These are phyloP conservation scores for Muscicapa striata DNA, from an alignment of 2,797 vertebrate genomes.

Conservation along the genomic window DNA sequence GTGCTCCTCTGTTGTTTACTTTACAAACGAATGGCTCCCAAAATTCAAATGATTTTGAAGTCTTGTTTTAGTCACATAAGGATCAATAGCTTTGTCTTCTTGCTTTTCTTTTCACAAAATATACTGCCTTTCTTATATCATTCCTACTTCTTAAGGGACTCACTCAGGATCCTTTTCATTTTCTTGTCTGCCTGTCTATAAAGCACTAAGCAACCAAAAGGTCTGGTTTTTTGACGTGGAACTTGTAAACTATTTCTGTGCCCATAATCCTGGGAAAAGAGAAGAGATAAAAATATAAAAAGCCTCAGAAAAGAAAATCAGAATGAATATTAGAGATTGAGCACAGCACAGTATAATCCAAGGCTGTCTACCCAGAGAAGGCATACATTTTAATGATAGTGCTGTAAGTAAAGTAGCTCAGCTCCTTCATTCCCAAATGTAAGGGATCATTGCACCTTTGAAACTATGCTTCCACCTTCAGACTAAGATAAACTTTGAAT, in stretches of 20 bases:
- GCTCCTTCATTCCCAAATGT: background rate
- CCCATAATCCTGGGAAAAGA: background rate
- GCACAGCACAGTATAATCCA: background rate
- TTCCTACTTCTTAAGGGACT: background rate
- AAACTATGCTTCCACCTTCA: background rate
- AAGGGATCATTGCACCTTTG: background rate
- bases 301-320: background rate
- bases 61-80: constrained; percentile 2
- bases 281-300: background rate
- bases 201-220: background rate
- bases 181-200: background rate
- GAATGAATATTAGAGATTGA: background rate
- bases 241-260: background rate
- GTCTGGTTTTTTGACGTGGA: background rate
- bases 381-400: background rate
- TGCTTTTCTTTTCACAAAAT: background rate
- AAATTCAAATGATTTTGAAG: background rate
- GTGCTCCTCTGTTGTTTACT: background rate
- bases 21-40: background rate
- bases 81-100: background rate
- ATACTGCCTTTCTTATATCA: background rate
- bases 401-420: background rate
- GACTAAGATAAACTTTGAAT: background rate
- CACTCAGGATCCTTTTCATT: background rate
- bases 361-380: background rate